Conservation (phyloP, 2,113 vertebrate species). For the Percopsis transmontana region DNA sequence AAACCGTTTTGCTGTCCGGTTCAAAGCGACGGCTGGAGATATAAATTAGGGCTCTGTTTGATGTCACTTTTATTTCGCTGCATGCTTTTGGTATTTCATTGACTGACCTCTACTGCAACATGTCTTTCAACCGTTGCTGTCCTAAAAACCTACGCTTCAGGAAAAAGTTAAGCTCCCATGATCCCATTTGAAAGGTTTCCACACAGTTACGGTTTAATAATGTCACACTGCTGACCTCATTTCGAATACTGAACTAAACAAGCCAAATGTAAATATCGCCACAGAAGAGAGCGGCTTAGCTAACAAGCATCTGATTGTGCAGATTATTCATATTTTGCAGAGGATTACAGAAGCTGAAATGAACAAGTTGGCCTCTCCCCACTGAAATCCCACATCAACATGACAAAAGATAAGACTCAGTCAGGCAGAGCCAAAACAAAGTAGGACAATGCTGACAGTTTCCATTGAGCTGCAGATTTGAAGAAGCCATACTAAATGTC, state of each 20-base stretch:
- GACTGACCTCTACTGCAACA: conserved; percentile 36
- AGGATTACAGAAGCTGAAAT: conserved; percentile 68
- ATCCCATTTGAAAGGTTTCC: conserved; percentile 46
- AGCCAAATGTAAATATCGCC: conserved; percentile 9
- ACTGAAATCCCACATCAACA: conserved; percentile 50
- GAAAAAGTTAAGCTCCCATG: conserved; percentile 46
- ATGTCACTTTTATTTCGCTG: conserved; percentile 32
- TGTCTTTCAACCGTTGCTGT: not conserved
- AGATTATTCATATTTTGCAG: conserved; percentile 64
- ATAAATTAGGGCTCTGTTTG: conserved; percentile 14
- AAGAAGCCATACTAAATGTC: not conserved
- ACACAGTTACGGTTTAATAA: conserved; percentile 22
- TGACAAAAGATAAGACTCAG: conserved; percentile 42
- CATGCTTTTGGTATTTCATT: conserved; percentile 40
- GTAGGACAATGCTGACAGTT: conserved; percentile 9
- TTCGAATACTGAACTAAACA: conserved; percentile 38
- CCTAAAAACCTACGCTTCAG: not conserved
- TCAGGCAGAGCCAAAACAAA: conserved; percentile 8
- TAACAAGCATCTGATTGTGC: conserved; percentile 72
- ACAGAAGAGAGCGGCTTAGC: conserved; percentile 57
- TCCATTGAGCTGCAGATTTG: conserved; percentile 30
- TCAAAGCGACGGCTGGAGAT: conserved; percentile 32
- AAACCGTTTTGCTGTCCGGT: not conserved
- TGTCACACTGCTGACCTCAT: conserved; percentile 54
- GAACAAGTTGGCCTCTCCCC: conserved; percentile 70